Evolutionary conservation across 2,113 vertebrate species (phyloP), one percentile per base, ranked within the genome.

Genomic region (Corvus hawaiiensis): DNA sequence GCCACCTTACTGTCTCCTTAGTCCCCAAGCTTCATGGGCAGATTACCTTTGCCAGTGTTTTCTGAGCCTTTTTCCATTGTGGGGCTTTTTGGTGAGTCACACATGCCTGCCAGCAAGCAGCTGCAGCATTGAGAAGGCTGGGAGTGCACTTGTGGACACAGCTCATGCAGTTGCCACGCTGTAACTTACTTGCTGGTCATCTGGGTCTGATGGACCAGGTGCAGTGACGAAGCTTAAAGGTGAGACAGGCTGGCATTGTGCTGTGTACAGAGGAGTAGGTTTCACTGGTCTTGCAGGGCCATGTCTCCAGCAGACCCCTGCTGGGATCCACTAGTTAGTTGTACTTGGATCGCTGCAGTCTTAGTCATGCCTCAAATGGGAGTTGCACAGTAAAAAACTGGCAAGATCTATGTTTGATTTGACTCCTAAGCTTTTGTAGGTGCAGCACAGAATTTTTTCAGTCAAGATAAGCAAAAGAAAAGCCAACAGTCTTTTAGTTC

Each of bases 231-330:
- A 77, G 17, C 33, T 55, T 66, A 51, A 73, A 41, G 54, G 10
- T 68, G 63, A 49, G 24, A 26, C 21, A 39, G 11, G 37, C 23
- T 46, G 76, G 48, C 33, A 6, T 9, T 67, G 10, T 46, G 16
- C 33, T 35, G 28, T 1, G 0, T 35, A 16, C 2, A 2, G 19
- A 46, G 24, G 21, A 33, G 44, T 33, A 10, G 9, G 7, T 20
- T 19, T 41, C 28, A 11, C 48, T 72, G 52, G 51, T 39, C n/a
- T 72, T 52, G 9, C 35, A 79, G 39, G 33, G 20, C 32, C 32
- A 1, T 14, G 5, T 77, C 46, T 92, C 37, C 55, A 62, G 41
- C 27, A 64, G 27, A 48, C 16, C 8, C 13, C 41, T 54, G 28
- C 28, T 74, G 35, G 55, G 77, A 55, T 77, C 43, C 9, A 24